Evolutionary conservation across 2,797 vertebrate genomes (phyloP).

Genomic region (Oceanodroma leucorhoa): DNA sequence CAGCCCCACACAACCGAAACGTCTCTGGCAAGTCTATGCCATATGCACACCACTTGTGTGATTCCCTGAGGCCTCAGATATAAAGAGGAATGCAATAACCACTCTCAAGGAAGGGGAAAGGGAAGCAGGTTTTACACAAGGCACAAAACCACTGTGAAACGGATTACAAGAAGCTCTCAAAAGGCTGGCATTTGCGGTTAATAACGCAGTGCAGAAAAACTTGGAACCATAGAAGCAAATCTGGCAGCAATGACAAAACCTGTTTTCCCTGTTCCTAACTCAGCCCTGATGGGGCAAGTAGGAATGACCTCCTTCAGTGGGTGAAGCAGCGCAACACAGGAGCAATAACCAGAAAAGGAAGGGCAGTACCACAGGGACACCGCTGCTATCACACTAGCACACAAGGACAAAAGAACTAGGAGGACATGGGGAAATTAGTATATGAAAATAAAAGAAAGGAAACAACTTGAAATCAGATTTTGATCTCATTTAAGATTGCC

Average conservation of each 20-base stretch:
- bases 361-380: background rate
- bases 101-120: background rate
- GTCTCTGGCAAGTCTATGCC: background rate
- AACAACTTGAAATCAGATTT: constrained; percentile 28
- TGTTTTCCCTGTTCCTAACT: background rate
- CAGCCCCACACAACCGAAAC: background rate
- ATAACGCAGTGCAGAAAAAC: background rate
- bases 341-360: background rate
- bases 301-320: background rate
- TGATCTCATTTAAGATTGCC: background rate
- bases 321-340: background rate
- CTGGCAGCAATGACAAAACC: background rate
- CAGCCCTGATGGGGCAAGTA: background rate
- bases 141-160: background rate
- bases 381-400: accelerated
- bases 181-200: background rate
- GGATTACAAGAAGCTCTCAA: background rate
- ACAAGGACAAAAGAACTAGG: background rate
- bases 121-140: background rate
- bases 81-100: background rate
- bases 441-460: background rate
- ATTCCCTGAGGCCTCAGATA: background rate
- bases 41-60: background rate
- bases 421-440: background rate
- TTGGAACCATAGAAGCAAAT: background rate